Evolutionary conservation across 1,140 invertebrate genomes (phyloP).

Genomic region (Lithobius niger): DNA sequence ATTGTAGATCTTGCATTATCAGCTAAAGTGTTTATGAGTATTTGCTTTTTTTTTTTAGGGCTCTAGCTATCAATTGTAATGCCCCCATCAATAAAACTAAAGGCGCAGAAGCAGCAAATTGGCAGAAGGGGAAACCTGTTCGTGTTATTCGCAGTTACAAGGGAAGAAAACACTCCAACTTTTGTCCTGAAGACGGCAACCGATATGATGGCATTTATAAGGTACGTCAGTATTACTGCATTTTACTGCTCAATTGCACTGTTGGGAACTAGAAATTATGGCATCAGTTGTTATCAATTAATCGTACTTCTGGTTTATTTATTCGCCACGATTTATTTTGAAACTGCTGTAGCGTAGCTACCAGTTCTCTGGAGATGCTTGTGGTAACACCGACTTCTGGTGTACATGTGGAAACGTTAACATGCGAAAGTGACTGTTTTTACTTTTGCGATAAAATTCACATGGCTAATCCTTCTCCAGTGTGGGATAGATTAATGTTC

Average conservation of each 20-base stretch:
- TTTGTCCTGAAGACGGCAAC: constrained; percentile 57
- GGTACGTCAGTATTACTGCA: constrained; percentile 21
- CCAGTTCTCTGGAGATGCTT: no score
- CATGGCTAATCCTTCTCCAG: no score
- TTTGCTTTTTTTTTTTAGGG: constrained; percentile 36
- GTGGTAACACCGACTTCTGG: no score
- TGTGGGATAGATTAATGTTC: no score
- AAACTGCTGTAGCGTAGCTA: no score
- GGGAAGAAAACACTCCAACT: constrained; percentile 54
- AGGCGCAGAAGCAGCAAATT: constrained; percentile 56
- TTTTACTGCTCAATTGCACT: background rate
- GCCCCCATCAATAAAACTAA: constrained; percentile 44
- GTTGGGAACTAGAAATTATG: no score
- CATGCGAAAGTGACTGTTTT: no score
- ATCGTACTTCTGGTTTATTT: no score
- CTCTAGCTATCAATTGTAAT: constrained; percentile 63
- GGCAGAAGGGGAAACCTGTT: constrained; percentile 60
- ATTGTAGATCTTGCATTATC: background rate
- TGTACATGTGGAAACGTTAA: no score
- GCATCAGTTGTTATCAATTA: no score
- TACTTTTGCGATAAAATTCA: no score
- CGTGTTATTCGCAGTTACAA: constrained; percentile 66
- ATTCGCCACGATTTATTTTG: no score
- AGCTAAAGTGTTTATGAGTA: background rate
- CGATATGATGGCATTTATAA: constrained; percentile 41